Percentiles rank a stretch among this genome's conserved stretches.
These are phyloP conservation scores for Cylas formicarius DNA, from an alignment of 1,140 invertebrate species.

Conservation along the genomic window DNA sequence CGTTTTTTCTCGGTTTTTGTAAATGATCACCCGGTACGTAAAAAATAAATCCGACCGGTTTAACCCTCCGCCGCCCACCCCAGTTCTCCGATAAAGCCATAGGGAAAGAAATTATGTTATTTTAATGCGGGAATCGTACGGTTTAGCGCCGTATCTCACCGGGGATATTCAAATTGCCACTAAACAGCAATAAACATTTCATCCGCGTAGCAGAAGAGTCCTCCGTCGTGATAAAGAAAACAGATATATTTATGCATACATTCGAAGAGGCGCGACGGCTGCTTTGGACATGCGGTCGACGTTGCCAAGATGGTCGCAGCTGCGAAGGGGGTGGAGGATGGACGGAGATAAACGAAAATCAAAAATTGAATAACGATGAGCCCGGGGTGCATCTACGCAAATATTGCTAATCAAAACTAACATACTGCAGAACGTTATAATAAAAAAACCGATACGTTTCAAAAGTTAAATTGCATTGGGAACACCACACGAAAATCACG, in stretches of 20 bases:
- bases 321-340: too few species aligned
- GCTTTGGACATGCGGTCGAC: too few species aligned
- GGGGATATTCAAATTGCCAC: slow-evolving; percentile 27
- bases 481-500: too few species aligned
- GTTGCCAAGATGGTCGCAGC: too few species aligned
- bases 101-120: background rate
- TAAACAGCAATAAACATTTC: slow-evolving; percentile 31
- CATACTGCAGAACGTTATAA: too few species aligned
- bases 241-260: slow-evolving; percentile 9
- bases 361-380: too few species aligned
- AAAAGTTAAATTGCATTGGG: too few species aligned
- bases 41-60: slow-evolving; percentile 1
- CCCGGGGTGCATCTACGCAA: too few species aligned
- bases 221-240: slow-evolving; percentile 27
- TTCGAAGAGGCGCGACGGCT: slow-evolving; percentile 5
- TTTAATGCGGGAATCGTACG: slow-evolving; percentile 19
- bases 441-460: too few species aligned
- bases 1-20: too few species aligned
- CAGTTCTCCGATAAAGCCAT: background rate
- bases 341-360: too few species aligned
- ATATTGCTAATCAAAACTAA: too few species aligned
- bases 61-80: background rate
- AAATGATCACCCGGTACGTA: background rate
- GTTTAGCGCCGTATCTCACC: slow-evolving; percentile 21
- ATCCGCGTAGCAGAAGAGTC: slow-evolving; percentile 25